Conservation (phyloP, 1,140 invertebrate species). For the Yoshiicerus persimilis region DNA sequence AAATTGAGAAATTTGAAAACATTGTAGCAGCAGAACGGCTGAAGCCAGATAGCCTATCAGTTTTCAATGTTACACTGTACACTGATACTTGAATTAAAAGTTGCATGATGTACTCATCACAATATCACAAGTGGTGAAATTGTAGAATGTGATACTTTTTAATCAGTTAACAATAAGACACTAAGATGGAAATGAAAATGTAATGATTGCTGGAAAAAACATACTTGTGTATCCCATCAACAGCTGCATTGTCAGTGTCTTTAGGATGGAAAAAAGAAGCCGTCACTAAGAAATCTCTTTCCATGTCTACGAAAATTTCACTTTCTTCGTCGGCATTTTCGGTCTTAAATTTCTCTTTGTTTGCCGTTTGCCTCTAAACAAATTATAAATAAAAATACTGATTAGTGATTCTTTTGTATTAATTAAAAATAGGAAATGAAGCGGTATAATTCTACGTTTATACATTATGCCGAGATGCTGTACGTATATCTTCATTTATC, state of each 20-base stretch:
- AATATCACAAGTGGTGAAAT: too few relatives aligned
- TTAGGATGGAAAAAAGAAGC: constrained; percentile 27
- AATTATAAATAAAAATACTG: not conserved
- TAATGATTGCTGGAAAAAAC: too few relatives aligned
- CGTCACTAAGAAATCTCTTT: not conserved
- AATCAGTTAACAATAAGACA: too few relatives aligned
- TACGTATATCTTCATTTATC: constrained; percentile 23
- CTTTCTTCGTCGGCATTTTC: not conserved
- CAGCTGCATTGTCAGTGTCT: not conserved
- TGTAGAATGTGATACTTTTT: too few relatives aligned
- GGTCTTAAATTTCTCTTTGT: not conserved
- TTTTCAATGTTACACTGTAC: too few relatives aligned
- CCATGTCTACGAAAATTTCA: not conserved
- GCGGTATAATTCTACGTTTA: too few relatives aligned
- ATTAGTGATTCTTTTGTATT: not conserved
- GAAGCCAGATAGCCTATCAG: too few relatives aligned
- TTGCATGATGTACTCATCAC: too few relatives aligned
- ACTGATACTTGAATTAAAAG: too few relatives aligned
- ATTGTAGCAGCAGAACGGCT: too few relatives aligned
- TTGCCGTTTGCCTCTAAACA: not conserved
- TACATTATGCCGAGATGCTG: not conserved
- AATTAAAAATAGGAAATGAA: not conserved
- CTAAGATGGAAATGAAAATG: too few relatives aligned
- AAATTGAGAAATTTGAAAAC: too few relatives aligned
- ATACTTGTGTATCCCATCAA: constrained; percentile 8